Conservation (phyloP, 2,888 invertebrate genomes). For the Synanthedon vespiformis region DNA sequence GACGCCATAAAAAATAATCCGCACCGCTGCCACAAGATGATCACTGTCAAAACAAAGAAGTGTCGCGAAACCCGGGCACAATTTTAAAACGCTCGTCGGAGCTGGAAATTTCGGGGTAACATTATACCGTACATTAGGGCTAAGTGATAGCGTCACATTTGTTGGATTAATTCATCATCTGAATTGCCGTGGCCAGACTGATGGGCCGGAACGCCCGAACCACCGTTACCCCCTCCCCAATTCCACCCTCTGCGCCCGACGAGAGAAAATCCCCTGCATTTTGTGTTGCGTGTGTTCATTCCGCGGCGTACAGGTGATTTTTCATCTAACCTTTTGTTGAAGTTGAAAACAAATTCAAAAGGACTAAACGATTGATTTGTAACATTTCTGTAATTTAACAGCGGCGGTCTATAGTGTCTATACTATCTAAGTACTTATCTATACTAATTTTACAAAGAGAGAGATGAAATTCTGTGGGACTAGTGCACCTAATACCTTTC, state of each 20-base stretch:
- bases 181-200: slow-evolving; percentile 71
- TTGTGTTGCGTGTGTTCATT: not conserved
- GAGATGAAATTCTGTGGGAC: too few relatives aligned
- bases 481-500: too few relatives aligned
- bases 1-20: not conserved
- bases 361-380: too few relatives aligned
- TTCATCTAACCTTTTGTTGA: not conserved
- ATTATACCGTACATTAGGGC: slow-evolving; percentile 70
- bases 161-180: slow-evolving; percentile 71
- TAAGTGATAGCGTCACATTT: slow-evolving; percentile 72
- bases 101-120: slow-evolving; percentile 52
- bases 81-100: slow-evolving; percentile 36
- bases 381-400: too few relatives aligned
- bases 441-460: too few relatives aligned
- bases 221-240: slow-evolving; percentile 14
- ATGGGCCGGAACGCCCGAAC: slow-evolving; percentile 57
- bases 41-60: slow-evolving; percentile 28
- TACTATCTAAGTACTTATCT: too few relatives aligned
- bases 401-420: too few relatives aligned
- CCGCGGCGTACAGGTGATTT: not conserved
- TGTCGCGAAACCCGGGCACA: slow-evolving; percentile 31
- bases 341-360: too few relatives aligned
- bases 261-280: not conserved
- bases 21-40: not conserved
- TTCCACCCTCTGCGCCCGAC: slow-evolving; percentile 1